These are phyloP conservation scores for Sinohyriopsis cumingii DNA, from an alignment of 2,888 invertebrate species.

Conservation along the genomic window DNA sequence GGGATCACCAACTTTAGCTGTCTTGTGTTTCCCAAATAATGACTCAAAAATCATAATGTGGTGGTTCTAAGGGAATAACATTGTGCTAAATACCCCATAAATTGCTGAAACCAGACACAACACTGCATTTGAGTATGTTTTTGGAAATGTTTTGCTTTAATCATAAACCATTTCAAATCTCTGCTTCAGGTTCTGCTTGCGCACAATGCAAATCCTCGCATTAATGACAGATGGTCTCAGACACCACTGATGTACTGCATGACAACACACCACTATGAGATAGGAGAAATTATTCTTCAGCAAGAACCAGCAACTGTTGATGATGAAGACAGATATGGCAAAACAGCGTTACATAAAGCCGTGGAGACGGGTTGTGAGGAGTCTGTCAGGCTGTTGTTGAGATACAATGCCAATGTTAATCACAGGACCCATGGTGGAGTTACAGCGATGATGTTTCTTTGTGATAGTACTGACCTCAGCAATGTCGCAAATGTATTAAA, in stretches of 20 bases:
- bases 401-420: constrained; percentile 51
- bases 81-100: no score
- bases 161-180: neutral
- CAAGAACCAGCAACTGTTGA: constrained; percentile 36
- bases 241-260: constrained; percentile 65
- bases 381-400: constrained; percentile 41
- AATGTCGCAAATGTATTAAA: constrained; percentile 32
- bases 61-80: no score
- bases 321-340: constrained; percentile 56
- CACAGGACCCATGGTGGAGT: constrained; percentile 44
- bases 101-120: no score
- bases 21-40: no score
- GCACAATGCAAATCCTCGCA: constrained; percentile 45
- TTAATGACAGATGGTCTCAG: constrained; percentile 65
- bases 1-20: no score
- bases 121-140: no score
- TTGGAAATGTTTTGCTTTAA: no score
- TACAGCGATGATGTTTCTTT: constrained; percentile 55
- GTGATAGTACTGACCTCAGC: constrained; percentile 22
- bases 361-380: constrained; percentile 47
- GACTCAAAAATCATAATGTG: no score
- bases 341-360: constrained; percentile 58
- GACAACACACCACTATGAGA: constrained; percentile 48
- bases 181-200: constrained; percentile 42
- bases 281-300: constrained; percentile 48